phyloP scores from a whole-genome alignment of 2,888 invertebrate genomes.

The Pollenia angustigena region DNA sequence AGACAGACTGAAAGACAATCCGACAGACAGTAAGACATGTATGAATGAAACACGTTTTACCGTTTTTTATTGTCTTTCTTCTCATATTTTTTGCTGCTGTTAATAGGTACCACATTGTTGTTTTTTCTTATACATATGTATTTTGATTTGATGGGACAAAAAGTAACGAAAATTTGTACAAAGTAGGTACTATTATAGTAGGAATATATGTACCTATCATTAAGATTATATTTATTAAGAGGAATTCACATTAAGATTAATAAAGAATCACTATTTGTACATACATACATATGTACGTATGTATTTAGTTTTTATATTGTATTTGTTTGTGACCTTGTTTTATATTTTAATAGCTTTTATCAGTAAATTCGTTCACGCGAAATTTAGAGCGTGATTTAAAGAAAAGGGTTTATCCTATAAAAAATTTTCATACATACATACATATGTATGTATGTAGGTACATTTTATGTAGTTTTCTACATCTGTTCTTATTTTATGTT shows the following conservation, averaged over 20 bases:
- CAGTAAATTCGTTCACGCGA: too few relatives aligned
- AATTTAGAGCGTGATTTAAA: too few relatives aligned
- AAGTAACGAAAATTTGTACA: neutral
- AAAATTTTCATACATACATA: neutral
- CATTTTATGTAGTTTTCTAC: too few relatives aligned
- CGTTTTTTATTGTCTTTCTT: conserved; percentile 55
- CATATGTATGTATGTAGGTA: neutral
- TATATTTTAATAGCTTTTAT: too few relatives aligned
- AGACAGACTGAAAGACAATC: conserved; percentile 38
- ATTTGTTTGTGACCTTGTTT: too few relatives aligned
- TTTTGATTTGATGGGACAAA: conserved; percentile 40
- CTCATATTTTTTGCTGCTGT: conserved; percentile 29
- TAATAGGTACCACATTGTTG: conserved; percentile 18
- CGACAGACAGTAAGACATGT: conserved; percentile 41
- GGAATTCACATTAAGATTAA: too few relatives aligned
- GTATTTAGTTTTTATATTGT: too few relatives aligned
- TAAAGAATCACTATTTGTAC: too few relatives aligned
- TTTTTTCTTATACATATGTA: neutral
- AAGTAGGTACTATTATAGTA: conserved; percentile 22
- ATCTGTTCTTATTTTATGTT: too few relatives aligned
- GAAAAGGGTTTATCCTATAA: neutral
- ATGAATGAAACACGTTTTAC: conserved; percentile 72
- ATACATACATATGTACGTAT: too few relatives aligned
- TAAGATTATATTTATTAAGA: neutral
- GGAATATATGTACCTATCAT: neutral